Evolutionary conservation across 2,888 invertebrate genomes (phyloP).

Genomic region (Aradus depressus): DNA sequence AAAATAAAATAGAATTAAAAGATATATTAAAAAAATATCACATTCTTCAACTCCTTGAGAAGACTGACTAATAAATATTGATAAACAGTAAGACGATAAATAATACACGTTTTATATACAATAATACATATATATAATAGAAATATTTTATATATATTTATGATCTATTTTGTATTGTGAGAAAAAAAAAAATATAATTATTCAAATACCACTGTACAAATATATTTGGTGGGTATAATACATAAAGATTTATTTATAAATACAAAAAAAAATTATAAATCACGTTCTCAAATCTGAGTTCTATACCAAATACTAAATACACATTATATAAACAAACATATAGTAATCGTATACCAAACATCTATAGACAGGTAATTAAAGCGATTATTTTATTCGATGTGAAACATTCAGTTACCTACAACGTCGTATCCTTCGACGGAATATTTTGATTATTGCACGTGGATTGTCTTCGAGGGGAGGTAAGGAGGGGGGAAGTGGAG

Average conservation of each 20-base stretch:
- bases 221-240: slow-evolving; percentile 21
- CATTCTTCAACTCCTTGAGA: slow-evolving; percentile 25
- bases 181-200: slow-evolving; percentile 15
- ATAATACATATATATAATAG: slow-evolving; percentile 10
- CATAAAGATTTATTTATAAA: slow-evolving; percentile 8
- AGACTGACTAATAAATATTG: slow-evolving; percentile 20
- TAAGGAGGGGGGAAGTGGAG: slow-evolving; percentile 11
- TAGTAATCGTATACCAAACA: slow-evolving; percentile 26
- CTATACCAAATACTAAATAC: slow-evolving; percentile 21
- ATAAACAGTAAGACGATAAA: slow-evolving; percentile 14
- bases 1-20: slow-evolving; percentile 11
- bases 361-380: slow-evolving; percentile 15
- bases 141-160: slow-evolving; percentile 12
- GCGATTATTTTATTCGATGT: slow-evolving; percentile 7
- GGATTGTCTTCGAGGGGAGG: slow-evolving; percentile 10
- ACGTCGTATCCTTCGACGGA: slow-evolving; percentile 15
- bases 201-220: slow-evolving; percentile 12
- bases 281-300: slow-evolving; percentile 14
- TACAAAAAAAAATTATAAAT: slow-evolving; percentile 17
- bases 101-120: slow-evolving; percentile 13
- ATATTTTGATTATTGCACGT: slow-evolving; percentile 27
- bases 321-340: slow-evolving; percentile 18
- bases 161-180: slow-evolving; percentile 19
- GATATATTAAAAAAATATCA: slow-evolving; percentile 27
- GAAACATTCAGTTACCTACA: slow-evolving; percentile 5